Evolutionary conservation across 1,140 invertebrate genomes (phyloP).

Genomic region (Trialeurodes vaporariorum): DNA sequence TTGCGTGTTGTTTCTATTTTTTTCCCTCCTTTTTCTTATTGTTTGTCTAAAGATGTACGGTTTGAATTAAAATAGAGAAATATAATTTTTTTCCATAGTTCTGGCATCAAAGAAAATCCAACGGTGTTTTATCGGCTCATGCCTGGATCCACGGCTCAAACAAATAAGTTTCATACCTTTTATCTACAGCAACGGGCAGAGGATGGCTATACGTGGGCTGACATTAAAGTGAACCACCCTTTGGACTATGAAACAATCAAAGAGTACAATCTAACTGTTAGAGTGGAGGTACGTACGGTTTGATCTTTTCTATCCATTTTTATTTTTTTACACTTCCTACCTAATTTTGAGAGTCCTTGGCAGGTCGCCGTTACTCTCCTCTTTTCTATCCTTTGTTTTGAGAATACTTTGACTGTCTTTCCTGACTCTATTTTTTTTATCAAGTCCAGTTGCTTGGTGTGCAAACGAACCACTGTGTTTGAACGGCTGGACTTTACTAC

Average conservation of each 20-base stretch:
- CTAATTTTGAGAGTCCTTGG: too few species aligned
- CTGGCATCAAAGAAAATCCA: conserved; percentile 89
- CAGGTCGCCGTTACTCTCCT: too few species aligned
- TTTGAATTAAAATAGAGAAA: conserved; percentile 11
- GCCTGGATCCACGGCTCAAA: conserved; percentile 87
- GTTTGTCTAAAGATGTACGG: neutral
- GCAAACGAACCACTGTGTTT: too few species aligned
- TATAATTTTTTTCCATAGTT: conserved; percentile 45
- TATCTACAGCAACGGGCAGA: conserved; percentile 86
- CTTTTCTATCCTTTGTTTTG: too few species aligned
- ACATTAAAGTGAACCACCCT: conserved; percentile 91
- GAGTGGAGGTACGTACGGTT: conserved; percentile 67
- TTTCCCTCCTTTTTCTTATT: conserved; percentile 4
- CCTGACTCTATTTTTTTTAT: too few species aligned
- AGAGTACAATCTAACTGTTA: conserved; percentile 90
- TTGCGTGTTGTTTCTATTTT: conserved; percentile 28
- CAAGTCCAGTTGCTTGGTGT: too few species aligned
- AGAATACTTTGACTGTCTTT: too few species aligned
- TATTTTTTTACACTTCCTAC: too few species aligned
- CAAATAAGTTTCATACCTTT: conserved; percentile 90
- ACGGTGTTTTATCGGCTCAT: conserved; percentile 89
- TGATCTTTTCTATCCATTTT: too few species aligned
- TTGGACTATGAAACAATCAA: conserved; percentile 90
- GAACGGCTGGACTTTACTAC: too few species aligned
- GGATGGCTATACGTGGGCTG: conserved; percentile 82